Evolutionary conservation across 2,797 vertebrate species (phyloP).

Genomic region (Pagetopsis macropterus): DNA sequence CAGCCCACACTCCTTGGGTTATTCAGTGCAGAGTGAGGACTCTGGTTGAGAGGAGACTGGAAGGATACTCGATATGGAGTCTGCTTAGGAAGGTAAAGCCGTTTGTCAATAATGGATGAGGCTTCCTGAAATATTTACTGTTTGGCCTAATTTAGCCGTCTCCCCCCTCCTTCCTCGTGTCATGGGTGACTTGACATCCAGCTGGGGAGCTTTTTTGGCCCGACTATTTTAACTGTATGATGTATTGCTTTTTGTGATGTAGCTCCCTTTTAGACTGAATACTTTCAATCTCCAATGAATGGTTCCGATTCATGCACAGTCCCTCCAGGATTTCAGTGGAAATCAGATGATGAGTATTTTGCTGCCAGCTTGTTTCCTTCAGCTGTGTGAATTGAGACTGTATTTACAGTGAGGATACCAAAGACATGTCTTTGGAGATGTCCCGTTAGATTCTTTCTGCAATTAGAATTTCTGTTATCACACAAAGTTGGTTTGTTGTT

Average conservation of each 20-base stretch:
- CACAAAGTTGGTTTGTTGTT: conserved; percentile 6
- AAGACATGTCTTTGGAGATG: conserved; percentile 23
- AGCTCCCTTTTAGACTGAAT: background rate
- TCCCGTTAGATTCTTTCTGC: conserved; percentile 21
- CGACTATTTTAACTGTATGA: conserved; percentile 21
- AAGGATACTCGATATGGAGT: conserved; percentile 82
- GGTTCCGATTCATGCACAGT: background rate
- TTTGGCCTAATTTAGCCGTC: conserved; percentile 84
- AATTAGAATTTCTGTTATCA: conserved; percentile 26
- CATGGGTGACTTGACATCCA: conserved; percentile 68
- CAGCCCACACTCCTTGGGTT: conserved; percentile 44
- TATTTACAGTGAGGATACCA: conserved; percentile 3
- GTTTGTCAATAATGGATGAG: conserved; percentile 84
- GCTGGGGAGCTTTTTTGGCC: conserved; percentile 36
- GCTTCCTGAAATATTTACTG: conserved; percentile 85
- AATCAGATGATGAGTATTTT: conserved; percentile 22
- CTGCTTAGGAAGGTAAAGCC: conserved; percentile 79
- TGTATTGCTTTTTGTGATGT: conserved; percentile 23
- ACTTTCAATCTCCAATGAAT: background rate
- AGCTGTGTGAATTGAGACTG: conserved; percentile 32
- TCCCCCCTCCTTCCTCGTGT: conserved; percentile 56
- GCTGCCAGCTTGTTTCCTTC: conserved; percentile 23
- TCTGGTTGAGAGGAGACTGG: conserved; percentile 61
- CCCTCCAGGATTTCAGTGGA: background rate
- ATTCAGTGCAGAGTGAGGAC: conserved; percentile 41